These are phyloP conservation scores for Drosophila longiperda DNA, from an alignment of 2,888 invertebrate genomes.

Conservation along the genomic window DNA sequence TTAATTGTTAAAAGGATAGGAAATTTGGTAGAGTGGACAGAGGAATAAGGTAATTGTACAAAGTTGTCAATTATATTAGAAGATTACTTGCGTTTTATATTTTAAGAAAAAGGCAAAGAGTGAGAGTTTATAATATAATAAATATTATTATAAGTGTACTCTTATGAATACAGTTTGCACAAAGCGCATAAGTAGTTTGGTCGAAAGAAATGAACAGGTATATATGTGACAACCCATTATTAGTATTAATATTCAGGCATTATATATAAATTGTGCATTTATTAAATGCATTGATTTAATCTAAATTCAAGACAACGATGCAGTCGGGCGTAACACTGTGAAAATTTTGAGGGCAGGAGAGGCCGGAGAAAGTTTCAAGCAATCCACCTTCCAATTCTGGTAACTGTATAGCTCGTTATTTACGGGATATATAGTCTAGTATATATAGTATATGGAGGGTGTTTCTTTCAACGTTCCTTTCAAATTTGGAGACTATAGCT, in stretches of 20 bases:
- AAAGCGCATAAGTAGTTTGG: not conserved
- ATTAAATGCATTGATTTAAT: not conserved
- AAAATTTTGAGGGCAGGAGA: too few species aligned
- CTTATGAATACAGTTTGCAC: not conserved
- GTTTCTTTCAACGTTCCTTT: too few species aligned
- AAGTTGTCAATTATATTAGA: too few species aligned
- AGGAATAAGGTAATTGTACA: not conserved
- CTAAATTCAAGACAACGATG: not conserved
- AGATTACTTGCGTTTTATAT: too few species aligned
- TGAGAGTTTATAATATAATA: not conserved
- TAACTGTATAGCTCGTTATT: not conserved
- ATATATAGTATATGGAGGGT: too few species aligned
- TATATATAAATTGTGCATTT: not conserved
- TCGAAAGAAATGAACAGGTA: not conserved
- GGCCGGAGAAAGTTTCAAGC: not conserved
- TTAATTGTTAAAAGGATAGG: too few species aligned
- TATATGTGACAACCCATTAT: not conserved
- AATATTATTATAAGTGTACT: not conserved
- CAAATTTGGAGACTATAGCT: too few species aligned
- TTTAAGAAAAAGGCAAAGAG: not conserved
- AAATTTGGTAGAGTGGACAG: too few species aligned
- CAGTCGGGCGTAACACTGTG: not conserved
- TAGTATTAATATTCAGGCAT: too few species aligned
- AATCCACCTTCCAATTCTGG: not conserved
- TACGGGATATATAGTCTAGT: not conserved